phyloP scores from a whole-genome alignment of 2,888 invertebrate species.

The Philopedon plagiatum region DNA sequence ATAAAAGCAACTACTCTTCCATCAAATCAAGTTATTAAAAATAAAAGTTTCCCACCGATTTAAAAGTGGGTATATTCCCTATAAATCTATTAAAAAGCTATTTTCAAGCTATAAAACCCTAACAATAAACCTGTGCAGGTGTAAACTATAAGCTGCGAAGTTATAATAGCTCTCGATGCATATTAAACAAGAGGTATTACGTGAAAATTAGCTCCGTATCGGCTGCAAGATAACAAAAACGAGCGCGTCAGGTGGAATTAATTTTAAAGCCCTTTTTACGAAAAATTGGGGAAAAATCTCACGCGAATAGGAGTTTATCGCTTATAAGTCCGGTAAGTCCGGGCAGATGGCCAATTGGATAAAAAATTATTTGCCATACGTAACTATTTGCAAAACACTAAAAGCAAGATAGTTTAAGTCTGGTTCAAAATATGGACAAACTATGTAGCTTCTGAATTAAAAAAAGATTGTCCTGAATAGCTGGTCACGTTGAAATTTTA shows the following conservation, averaged over 20 bases:
- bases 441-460: too few species aligned
- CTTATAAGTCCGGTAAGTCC: too few species aligned
- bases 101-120: not conserved
- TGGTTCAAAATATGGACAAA: too few species aligned
- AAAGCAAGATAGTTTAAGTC: too few species aligned
- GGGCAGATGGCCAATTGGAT: too few species aligned
- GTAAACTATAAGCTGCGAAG: constrained; percentile 10
- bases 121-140: constrained; percentile 20
- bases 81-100: not conserved
- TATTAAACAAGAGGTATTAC: constrained; percentile 28
- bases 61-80: not conserved
- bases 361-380: too few species aligned
- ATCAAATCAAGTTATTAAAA: too few species aligned
- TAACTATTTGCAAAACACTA: too few species aligned
- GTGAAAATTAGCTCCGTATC: constrained; percentile 24
- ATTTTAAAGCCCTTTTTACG: constrained; percentile 1
- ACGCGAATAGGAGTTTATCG: not conserved
- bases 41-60: not conserved
- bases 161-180: constrained; percentile 5
- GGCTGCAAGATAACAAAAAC: constrained; percentile 25
- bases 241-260: constrained; percentile 3
- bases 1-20: too few species aligned
- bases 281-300: not conserved
- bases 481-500: too few species aligned
- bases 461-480: too few species aligned